These are phyloP conservation scores for Atrichornis clamosus DNA, from an alignment of 2,113 vertebrate species.

Conservation along the genomic window DNA sequence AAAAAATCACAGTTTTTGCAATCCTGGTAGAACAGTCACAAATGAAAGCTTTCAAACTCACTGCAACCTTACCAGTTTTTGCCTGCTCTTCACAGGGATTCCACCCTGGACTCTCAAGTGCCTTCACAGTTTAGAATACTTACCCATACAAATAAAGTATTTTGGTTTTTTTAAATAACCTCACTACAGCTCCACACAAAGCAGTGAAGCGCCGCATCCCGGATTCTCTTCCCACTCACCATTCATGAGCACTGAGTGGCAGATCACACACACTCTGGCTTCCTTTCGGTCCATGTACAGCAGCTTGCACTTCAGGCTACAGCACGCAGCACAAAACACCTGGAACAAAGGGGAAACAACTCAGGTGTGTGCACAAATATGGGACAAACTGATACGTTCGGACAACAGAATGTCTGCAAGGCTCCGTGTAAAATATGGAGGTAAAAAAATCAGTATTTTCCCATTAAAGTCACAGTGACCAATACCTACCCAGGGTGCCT, in stretches of 20 bases:
- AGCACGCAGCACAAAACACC: constrained; percentile 96
- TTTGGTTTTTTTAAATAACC: neutral
- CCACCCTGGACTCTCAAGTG: neutral
- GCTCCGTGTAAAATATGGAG: neutral
- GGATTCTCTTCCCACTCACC: constrained; percentile 77
- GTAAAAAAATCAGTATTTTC: neutral
- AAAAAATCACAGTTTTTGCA: neutral
- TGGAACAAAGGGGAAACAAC: constrained; percentile 58
- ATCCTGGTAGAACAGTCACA: neutral
- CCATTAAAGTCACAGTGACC: neutral
- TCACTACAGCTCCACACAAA: neutral
- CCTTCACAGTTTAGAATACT: neutral
- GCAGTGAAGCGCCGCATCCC: neutral
- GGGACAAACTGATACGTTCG: neutral
- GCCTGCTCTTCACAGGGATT: neutral
- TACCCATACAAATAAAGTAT: neutral
- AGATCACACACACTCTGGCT: constrained; percentile 94
- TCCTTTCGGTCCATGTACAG: constrained; percentile 96
- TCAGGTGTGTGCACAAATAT: neutral
- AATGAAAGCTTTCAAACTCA: constrained; percentile 2
- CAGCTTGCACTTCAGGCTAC: constrained; percentile 91
- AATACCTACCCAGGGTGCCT: neutral
- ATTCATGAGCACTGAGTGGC: constrained; percentile 88
- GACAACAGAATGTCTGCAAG: neutral
- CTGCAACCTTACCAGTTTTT: constrained; percentile 16